phyloP scores from a whole-genome alignment of 2,888 invertebrate genomes.

The Mimumesa dahlbomi region DNA sequence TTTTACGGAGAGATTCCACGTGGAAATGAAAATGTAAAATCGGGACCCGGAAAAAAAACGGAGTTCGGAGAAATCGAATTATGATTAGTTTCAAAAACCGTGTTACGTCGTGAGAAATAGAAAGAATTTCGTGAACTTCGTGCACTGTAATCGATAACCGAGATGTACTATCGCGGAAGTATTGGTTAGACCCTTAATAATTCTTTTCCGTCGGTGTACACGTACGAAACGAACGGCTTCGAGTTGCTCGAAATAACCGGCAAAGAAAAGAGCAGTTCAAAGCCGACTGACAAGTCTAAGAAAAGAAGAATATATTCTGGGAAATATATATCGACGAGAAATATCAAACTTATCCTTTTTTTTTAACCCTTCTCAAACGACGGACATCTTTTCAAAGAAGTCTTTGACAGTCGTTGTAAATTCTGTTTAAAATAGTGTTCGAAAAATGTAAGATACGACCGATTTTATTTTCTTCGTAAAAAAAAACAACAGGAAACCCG shows the following conservation, averaged over 20 bases:
- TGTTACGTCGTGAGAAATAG: not conserved
- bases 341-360: not conserved
- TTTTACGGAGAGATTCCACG: not conserved
- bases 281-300: slow-evolving; percentile 24
- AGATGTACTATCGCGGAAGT: slow-evolving; percentile 25
- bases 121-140: not conserved
- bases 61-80: not conserved
- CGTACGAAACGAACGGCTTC: slow-evolving; percentile 7
- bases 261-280: slow-evolving; percentile 30
- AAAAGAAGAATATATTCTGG: not conserved
- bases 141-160: no score
- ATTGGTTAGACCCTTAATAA: slow-evolving; percentile 5
- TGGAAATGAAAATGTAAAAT: not conserved
- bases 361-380: not conserved
- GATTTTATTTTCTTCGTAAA: no score
- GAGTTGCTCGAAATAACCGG: slow-evolving; percentile 2
- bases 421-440: no score
- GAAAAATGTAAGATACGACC: no score
- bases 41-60: not conserved
- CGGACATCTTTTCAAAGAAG: no score
- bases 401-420: no score
- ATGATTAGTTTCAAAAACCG: not conserved
- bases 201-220: slow-evolving; percentile 30
- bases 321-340: not conserved
- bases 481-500: no score